Conservation (phyloP, 2,888 invertebrate species). For the Mimachlamys varia region DNA sequence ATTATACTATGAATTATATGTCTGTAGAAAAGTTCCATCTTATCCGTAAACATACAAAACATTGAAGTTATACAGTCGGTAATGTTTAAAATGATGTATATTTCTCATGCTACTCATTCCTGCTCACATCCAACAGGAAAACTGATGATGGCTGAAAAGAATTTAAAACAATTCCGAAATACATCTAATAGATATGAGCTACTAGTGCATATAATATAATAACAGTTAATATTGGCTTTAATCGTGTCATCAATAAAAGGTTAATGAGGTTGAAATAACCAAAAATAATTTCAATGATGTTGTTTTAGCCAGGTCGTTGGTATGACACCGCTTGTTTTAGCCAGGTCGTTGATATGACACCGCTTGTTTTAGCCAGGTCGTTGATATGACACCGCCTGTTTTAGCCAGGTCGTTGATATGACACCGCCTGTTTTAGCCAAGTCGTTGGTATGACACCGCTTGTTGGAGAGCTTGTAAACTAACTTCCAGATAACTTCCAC, state of each 20-base stretch:
- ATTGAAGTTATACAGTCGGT: too few relatives aligned
- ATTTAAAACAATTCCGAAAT: neutral
- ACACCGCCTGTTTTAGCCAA: neutral
- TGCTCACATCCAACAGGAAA: too few relatives aligned
- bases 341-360: neutral
- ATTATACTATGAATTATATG: too few relatives aligned
- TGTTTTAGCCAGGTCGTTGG: neutral
- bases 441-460: neutral
- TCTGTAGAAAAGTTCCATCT: too few relatives aligned
- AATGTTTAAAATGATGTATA: too few relatives aligned
- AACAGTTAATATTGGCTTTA: too few relatives aligned
- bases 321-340: neutral
- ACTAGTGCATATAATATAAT: neutral
- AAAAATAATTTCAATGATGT: neutral
- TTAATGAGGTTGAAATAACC: neutral
- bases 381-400: neutral
- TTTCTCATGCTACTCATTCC: too few relatives aligned
- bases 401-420: too few relatives aligned
- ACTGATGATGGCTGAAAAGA: neutral
- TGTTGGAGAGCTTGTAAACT: neutral
- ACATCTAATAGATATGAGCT: neutral
- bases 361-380: neutral
- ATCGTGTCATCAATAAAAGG: neutral
- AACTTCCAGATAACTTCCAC: neutral
- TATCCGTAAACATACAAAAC: too few relatives aligned